These are phyloP conservation scores for Neria commutata DNA, from an alignment of 2,888 invertebrate genomes.

Conservation along the genomic window DNA sequence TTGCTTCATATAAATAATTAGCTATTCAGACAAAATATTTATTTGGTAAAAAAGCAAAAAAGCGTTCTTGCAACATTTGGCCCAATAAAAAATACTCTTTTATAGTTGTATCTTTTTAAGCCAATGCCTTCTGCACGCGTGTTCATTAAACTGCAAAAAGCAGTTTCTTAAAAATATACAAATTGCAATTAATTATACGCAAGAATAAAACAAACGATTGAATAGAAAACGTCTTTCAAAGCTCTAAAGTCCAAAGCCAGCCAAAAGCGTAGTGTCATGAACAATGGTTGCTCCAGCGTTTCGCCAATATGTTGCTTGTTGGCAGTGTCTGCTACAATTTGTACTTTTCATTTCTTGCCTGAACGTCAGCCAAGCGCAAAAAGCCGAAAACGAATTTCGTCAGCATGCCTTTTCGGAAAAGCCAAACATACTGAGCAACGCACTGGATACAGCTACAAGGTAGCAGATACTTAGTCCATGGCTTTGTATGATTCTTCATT, in stretches of 20 bases:
- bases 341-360: slow-evolving; percentile 24
- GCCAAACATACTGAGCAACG: neutral
- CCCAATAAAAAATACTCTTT: too few relatives aligned
- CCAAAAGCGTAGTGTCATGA: slow-evolving; percentile 46
- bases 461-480: neutral
- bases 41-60: too few relatives aligned
- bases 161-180: too few relatives aligned
- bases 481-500: neutral
- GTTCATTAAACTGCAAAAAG: too few relatives aligned
- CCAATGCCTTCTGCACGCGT: too few relatives aligned
- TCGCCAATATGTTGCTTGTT: slow-evolving; percentile 14
- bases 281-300: slow-evolving; percentile 31
- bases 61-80: too few relatives aligned
- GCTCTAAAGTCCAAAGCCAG: slow-evolving; percentile 39
- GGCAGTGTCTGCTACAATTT: slow-evolving; percentile 19
- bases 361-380: slow-evolving; percentile 52
- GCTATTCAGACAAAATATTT: too few relatives aligned
- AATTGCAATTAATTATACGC: slow-evolving; percentile 49
- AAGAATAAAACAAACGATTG: slow-evolving; percentile 35
- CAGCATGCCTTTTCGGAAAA: slow-evolving; percentile 31
- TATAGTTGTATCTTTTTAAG: too few relatives aligned
- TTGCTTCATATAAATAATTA: too few relatives aligned
- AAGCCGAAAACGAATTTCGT: slow-evolving; percentile 54
- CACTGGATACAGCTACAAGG: neutral
- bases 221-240: slow-evolving; percentile 44